Evolutionary conservation across 1,140 invertebrate genomes (phyloP).

Genomic region (Drosophila tsacasi): DNA sequence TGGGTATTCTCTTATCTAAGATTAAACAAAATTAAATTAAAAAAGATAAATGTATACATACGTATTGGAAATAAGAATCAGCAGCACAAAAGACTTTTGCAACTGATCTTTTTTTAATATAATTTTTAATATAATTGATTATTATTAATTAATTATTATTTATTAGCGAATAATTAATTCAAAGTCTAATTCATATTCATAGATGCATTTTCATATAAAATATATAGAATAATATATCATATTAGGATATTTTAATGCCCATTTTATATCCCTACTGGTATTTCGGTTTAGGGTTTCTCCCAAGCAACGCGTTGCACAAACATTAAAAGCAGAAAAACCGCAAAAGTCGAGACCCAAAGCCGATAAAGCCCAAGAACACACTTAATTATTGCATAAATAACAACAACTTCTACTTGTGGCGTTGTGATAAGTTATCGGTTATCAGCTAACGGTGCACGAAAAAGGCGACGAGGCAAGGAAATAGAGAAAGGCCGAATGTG

Average conservation of each 20-base stretch:
- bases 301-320: slow-evolving; percentile 8
- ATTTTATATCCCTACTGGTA: neutral
- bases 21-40: slow-evolving; percentile 3
- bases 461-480: slow-evolving; percentile 9
- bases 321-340: neutral
- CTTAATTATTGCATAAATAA: slow-evolving; percentile 44
- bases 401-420: slow-evolving; percentile 19
- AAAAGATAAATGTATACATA: neutral
- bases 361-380: slow-evolving; percentile 40
- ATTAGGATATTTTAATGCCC: too few relatives aligned
- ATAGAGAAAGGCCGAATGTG: slow-evolving; percentile 16
- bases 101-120: neutral
- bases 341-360: neutral
- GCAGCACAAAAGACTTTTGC: neutral
- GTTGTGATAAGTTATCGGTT: slow-evolving; percentile 41
- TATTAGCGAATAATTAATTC: too few relatives aligned
- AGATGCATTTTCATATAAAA: neutral
- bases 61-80: neutral
- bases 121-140: too few relatives aligned
- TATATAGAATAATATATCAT: neutral
- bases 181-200: too few relatives aligned
- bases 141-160: too few relatives aligned
- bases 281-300: neutral
- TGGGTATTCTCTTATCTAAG: neutral
- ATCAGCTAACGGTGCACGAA: slow-evolving; percentile 30